phyloP scores from a whole-genome alignment of 2,797 vertebrate genomes.

The Florisuga fusca region DNA sequence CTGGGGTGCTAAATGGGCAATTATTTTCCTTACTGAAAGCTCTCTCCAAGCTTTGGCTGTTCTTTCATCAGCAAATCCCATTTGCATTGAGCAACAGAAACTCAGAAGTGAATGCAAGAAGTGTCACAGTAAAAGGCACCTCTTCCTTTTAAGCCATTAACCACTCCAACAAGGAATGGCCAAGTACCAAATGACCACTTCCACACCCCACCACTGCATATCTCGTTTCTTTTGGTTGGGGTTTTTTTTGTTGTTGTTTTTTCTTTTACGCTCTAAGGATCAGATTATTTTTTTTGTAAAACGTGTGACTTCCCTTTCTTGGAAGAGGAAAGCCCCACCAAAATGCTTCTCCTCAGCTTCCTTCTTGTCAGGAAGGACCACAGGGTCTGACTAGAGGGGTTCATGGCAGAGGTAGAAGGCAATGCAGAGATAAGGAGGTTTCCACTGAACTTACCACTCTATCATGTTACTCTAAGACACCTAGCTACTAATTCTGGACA shows the following conservation, averaged over 20 bases:
- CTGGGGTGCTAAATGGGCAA: background rate
- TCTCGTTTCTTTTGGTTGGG: background rate
- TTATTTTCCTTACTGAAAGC: slow-evolving; percentile 16
- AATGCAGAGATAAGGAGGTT: slow-evolving; percentile 57
- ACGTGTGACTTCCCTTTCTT: background rate
- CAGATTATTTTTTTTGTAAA: background rate
- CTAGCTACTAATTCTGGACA: slow-evolving; percentile 73
- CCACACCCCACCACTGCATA: background rate
- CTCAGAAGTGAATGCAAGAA: slow-evolving; percentile 28
- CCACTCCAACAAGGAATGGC: background rate
- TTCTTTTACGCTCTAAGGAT: slow-evolving; percentile 13
- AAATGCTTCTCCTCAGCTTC: slow-evolving; percentile 34
- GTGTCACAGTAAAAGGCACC: slow-evolving; percentile 13
- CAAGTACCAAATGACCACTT: background rate
- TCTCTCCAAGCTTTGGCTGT: slow-evolving; percentile 18
- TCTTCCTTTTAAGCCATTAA: background rate
- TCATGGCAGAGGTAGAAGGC: slow-evolving; percentile 76
- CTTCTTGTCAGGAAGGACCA: background rate
- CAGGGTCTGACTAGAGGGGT: background rate
- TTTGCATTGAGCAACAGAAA: slow-evolving; percentile 40
- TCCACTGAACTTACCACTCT: slow-evolving; percentile 66
- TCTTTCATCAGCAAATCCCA: slow-evolving; percentile 41
- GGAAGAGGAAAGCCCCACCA: slow-evolving; percentile 15
- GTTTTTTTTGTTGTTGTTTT: background rate
- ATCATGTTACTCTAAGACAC: slow-evolving; percentile 66